Conservation (phyloP, 2,797 vertebrate species). For the Falco novaeseelandiae region DNA sequence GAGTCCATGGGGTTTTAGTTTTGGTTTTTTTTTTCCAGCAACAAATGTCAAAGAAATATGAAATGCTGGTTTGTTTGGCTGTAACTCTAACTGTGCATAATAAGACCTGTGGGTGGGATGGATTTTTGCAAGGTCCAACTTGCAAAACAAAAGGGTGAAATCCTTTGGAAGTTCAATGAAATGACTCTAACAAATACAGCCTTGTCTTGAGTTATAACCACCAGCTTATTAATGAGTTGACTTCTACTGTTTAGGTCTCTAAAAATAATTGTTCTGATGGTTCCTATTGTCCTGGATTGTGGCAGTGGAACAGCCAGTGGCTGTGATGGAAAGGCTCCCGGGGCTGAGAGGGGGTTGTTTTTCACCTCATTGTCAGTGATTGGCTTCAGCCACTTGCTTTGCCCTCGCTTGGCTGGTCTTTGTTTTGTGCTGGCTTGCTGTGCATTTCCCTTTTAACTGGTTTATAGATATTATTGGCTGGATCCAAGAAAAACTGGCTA, state of each 20-base stretch:
- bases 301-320: neutral
- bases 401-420: neutral
- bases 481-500: neutral
- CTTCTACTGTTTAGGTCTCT: neutral
- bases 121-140: neutral
- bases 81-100: neutral
- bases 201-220: slow-evolving; percentile 27
- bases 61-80: neutral
- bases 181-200: slow-evolving; percentile 22
- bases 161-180: slow-evolving; percentile 9
- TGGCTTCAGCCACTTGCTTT: neutral
- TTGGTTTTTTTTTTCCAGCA: neutral
- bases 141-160: neutral
- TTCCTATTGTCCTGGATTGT: neutral
- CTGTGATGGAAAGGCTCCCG: neutral
- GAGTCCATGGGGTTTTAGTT: neutral
- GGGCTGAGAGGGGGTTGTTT: neutral
- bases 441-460: neutral
- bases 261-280: slow-evolving; percentile 8
- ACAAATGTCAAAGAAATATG: neutral
- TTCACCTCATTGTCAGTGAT: neutral
- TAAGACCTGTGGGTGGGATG: neutral
- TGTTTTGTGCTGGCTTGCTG: neutral
- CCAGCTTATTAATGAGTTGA: slow-evolving; percentile 22
- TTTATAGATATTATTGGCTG: neutral